These are phyloP conservation scores for Torymus tubicola DNA, from an alignment of 2,888 invertebrate species.

Conservation along the genomic window DNA sequence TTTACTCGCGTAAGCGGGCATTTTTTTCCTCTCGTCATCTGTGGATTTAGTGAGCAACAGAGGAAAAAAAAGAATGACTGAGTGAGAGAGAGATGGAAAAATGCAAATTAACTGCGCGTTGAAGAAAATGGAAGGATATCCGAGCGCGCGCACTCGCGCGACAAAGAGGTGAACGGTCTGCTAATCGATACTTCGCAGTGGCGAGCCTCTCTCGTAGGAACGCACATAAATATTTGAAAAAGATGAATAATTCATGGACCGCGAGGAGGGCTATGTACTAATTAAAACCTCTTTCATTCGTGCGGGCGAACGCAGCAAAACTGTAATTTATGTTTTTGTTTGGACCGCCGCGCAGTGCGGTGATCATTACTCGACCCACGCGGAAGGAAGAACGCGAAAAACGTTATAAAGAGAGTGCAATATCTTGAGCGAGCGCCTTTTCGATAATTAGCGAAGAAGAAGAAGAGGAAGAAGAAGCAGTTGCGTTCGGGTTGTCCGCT, in stretches of 20 bases:
- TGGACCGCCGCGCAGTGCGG: background rate
- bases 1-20: background rate
- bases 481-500: background rate
- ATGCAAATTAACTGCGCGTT: constrained; percentile 21
- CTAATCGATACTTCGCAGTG: constrained; percentile 35
- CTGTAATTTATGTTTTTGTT: constrained; percentile 35
- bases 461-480: background rate
- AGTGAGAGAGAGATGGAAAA: background rate
- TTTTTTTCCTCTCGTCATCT: background rate
- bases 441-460: constrained; percentile 5
- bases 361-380: background rate
- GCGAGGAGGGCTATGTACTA: background rate
- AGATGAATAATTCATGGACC: constrained; percentile 36
- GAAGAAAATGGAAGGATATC: constrained; percentile 34
- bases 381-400: background rate
- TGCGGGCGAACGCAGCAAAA: background rate
- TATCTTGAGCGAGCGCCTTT: background rate
- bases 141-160: background rate
- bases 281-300: constrained; percentile 9
- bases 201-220: background rate
- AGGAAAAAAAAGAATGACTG: too few relatives aligned
- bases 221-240: constrained; percentile 14
- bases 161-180: constrained; percentile 49
- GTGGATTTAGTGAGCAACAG: background rate
- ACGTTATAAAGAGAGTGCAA: too few relatives aligned